Conservation (phyloP, 2,113 vertebrate genomes). For the Crotalus horridus region DNA sequence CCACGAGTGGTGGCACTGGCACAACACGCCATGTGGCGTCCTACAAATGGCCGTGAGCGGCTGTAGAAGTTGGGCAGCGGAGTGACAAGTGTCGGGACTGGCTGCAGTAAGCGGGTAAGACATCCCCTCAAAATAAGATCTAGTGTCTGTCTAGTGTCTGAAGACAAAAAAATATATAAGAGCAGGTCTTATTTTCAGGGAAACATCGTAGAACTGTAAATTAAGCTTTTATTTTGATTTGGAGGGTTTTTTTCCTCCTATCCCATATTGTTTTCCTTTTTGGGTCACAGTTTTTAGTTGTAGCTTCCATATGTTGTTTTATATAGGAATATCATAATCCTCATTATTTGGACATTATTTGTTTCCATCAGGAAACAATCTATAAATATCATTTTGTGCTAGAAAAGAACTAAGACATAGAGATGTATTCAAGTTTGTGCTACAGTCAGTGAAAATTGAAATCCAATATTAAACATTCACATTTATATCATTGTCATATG, state of each 20-base stretch:
- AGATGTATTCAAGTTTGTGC: not conserved
- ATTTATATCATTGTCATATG: not conserved
- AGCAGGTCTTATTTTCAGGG: no score
- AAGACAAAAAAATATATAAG: no score
- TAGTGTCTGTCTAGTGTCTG: no score
- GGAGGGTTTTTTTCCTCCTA: not conserved
- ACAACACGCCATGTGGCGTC: no score
- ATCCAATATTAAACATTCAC: not conserved
- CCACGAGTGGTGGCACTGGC: no score
- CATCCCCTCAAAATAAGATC: no score
- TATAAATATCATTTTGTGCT: not conserved
- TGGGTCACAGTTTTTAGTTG: not conserved
- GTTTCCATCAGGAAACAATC: not conserved
- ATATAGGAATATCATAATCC: not conserved
- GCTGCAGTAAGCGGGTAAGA: no score
- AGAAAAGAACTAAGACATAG: not conserved
- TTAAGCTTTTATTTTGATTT: not conserved
- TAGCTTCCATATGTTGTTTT: not conserved
- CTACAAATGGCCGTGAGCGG: no score
- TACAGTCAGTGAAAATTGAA: not conserved
- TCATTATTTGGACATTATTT: not conserved
- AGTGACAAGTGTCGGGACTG: no score
- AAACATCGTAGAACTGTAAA: not conserved
- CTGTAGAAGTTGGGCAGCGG: no score
- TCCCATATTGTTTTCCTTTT: not conserved